These are phyloP conservation scores for Sinocyclocheilus rhinocerous DNA, from an alignment of 2,113 vertebrate species.

Conservation along the genomic window DNA sequence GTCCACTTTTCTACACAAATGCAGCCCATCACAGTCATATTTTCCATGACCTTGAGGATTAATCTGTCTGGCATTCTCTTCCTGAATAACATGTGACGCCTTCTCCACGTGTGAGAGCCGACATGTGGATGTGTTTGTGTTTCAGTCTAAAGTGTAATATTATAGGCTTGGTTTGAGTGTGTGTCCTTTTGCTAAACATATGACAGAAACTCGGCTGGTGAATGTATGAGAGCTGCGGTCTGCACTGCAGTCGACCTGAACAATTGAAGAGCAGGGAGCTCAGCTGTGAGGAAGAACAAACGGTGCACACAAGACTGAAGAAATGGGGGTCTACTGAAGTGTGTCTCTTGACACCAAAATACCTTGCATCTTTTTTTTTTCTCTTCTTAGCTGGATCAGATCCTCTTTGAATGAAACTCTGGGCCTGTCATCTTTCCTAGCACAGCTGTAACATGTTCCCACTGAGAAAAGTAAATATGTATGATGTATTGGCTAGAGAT, in stretches of 20 bases:
- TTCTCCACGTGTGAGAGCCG: not conserved
- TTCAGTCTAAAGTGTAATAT: constrained; percentile 30
- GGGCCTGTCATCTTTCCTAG: constrained; percentile 1
- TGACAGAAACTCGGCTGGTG: not conserved
- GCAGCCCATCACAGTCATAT: constrained; percentile 50
- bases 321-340: not conserved
- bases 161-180: not conserved
- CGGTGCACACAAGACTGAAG: not conserved
- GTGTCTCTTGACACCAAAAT: constrained; percentile 14
- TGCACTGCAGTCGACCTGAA: constrained; percentile 26
- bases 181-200: not conserved
- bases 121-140: not conserved
- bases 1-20: constrained; percentile 12
- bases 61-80: constrained; percentile 25
- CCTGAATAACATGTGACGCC: constrained; percentile 35
- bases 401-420: constrained; percentile 17
- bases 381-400: not conserved
- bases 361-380: not conserved
- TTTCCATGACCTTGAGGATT: constrained; percentile 53
- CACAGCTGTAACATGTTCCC: constrained; percentile 16
- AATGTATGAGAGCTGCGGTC: not conserved
- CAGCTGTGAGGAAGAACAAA: constrained; percentile 18
- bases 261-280: not conserved
- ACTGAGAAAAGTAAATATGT: not conserved
- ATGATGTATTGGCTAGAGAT: constrained; percentile 10